Evolutionary conservation across 2,113 vertebrate genomes (phyloP), one percentile per base, ranked within the genome.

Genomic region (Aldabrachelys gigantea): DNA sequence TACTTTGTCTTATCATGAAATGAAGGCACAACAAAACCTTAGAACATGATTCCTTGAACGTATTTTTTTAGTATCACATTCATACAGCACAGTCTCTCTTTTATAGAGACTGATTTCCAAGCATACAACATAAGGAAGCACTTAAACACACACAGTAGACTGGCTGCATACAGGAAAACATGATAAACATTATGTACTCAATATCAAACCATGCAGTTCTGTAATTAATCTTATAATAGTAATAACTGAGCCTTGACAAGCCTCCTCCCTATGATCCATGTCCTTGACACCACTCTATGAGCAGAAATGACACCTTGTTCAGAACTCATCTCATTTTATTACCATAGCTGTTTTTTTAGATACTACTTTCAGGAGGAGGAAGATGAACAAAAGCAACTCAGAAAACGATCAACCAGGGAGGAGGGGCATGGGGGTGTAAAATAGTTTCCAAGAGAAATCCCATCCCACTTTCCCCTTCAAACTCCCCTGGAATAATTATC

Each of bases 201-300:
- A 97, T 65, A 95, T 65, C 88, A 88, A 96, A 84, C 96, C 94
- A 89, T 82, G 85, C 75, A 87, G 35, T 95, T 97, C 87, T 90
- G 94, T 91, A 98, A 97, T 97, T 95, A 97, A 97, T 96, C 97
- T 96, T 97, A 84, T 88, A 94, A 96, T 94, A 96, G 95, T 95
- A 97, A 97, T 97, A 97, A 97, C 95, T 94, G 89, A 95, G 91
- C 84, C 96, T 94, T 98, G 97, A 97, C 97, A 97, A 94, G 78
- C 53, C 94, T 91, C 93, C 95, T 91, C 53, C 35, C 93, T 91
- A 93, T 97, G 95, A 98, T 97, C 94, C 97, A 98, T 96, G 72
- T 94, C 87, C 94, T 94, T 96, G 96, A 98, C 97, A 97, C 41
- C 35, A 78, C 1, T 35, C 84, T 96, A 89, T 92, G 94, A 91